Percentiles rank a stretch among this genome's conserved stretches.
Evolutionary conservation across 2,797 vertebrate species (phyloP).

Genomic region (Choloepus didactylus): DNA sequence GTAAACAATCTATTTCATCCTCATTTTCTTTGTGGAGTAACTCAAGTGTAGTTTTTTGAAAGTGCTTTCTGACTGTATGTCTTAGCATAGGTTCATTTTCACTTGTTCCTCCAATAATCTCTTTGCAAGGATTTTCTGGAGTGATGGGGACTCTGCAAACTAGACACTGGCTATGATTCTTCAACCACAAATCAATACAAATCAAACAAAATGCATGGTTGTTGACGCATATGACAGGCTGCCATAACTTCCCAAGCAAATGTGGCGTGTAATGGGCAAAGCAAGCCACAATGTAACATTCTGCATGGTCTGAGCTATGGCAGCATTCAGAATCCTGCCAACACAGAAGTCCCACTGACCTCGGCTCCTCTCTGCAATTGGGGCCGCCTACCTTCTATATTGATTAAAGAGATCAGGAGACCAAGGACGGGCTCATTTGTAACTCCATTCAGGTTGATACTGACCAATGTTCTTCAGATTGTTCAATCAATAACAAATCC

Average conservation of each 20-base stretch:
- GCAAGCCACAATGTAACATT: constrained; percentile 94
- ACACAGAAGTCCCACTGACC: constrained; percentile 85
- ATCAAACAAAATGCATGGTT: constrained; percentile 97
- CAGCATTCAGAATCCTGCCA: constrained; percentile 83
- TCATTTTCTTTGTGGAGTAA: constrained; percentile 96
- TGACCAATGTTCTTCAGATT: background rate
- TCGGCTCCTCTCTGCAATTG: background rate
- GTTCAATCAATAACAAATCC: background rate
- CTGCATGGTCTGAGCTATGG: constrained; percentile 94
- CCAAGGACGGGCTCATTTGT: background rate
- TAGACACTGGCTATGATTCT: constrained; percentile 96
- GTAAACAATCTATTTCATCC: constrained; percentile 96
- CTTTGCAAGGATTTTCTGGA: constrained; percentile 95
- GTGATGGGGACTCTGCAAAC: constrained; percentile 97
- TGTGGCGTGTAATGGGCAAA: constrained; percentile 97
- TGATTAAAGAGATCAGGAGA: background rate
- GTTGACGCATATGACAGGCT: constrained; percentile 97
- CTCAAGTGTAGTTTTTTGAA: constrained; percentile 96
- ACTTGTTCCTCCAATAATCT: constrained; percentile 96
- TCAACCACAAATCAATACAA: constrained; percentile 97
- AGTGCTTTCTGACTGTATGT: constrained; percentile 92
- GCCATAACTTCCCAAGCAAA: constrained; percentile 97
- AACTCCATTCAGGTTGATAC: background rate
- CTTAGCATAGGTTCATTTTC: constrained; percentile 93
- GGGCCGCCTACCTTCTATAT: background rate